A percentile compares a stretch with the other conserved stretches of the same genome.
Conservation (phyloP, 2,113 vertebrate species). For the Perognathus longimembris region DNA sequence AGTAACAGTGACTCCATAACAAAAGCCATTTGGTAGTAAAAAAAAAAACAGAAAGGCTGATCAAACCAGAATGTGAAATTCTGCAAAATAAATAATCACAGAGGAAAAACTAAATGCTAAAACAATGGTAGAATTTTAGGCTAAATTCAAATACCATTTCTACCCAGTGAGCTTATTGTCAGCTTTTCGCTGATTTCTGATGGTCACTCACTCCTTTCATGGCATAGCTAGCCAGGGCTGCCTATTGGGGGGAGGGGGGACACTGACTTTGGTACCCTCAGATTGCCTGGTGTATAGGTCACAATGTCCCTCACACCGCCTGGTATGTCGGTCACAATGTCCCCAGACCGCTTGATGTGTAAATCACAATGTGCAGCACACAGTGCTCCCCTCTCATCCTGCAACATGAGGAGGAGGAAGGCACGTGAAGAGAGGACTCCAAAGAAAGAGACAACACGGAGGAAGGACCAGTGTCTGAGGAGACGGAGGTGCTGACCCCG, state of each 20-base stretch:
- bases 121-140: not conserved
- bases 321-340: no score
- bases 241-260: rapidly evolving
- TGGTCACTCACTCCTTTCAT: not conserved
- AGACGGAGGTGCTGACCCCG: not conserved
- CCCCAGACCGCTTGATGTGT: rapidly evolving
- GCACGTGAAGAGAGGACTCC: not conserved
- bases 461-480: not conserved
- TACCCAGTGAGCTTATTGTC: no score
- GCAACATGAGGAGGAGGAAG: not conserved
- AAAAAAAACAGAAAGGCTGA: conserved; percentile 53
- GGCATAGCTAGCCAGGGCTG: rapidly evolving
- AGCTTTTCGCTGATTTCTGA: not conserved
- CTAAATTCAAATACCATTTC: not conserved
- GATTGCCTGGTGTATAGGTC: rapidly evolving
- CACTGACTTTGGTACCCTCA: not conserved
- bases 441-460: not conserved
- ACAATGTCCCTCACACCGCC: no score
- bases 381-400: not conserved
- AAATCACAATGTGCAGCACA: no score
- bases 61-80: conserved; percentile 20
- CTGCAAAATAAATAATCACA: not conserved
- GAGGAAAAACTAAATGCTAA: not conserved
- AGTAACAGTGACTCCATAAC: conserved; percentile 14
- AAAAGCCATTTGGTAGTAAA: conserved; percentile 65